A percentile compares a stretch with the other conserved stretches of the same genome.
phyloP scores from a whole-genome alignment of 2,797 vertebrate species.

The Sparus aurata region DNA sequence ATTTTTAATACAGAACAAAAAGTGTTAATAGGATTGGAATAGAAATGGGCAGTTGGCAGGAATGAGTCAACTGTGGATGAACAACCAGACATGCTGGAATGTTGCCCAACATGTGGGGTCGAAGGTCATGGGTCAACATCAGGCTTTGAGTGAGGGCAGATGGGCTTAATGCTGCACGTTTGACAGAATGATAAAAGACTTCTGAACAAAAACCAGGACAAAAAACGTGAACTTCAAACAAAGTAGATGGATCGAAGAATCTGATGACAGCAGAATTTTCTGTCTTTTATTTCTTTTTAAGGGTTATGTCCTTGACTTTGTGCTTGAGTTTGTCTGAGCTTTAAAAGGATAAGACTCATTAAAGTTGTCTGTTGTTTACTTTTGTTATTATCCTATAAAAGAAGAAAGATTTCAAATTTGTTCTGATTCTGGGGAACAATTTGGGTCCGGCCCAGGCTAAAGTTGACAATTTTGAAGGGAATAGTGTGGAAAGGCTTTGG shows the following conservation, averaged over 20 bases:
- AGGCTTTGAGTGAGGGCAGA: constrained; percentile 50
- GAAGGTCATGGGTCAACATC: constrained; percentile 53
- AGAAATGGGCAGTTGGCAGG: constrained; percentile 23
- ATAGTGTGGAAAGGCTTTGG: no score
- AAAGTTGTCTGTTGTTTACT: background rate
- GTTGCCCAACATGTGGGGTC: constrained; percentile 29
- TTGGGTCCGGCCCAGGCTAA: no score
- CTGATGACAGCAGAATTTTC: background rate
- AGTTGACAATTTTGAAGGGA: no score
- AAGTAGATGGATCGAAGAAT: background rate
- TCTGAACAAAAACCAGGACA: constrained; percentile 11
- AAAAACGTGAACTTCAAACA: constrained; percentile 14
- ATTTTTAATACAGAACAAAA: no score
- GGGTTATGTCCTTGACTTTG: background rate
- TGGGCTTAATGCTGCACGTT: constrained; percentile 16
- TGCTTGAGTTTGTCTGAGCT: no score
- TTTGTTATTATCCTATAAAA: background rate
- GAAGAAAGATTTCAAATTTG: no score
- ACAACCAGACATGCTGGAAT: constrained; percentile 30
- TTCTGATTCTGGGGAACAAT: no score
- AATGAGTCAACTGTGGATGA: constrained; percentile 28
- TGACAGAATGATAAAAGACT: background rate
- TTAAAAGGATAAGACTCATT: background rate
- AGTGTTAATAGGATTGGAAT: no score
- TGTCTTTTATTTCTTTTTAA: background rate